Evolutionary conservation across 2,888 invertebrate genomes (phyloP), one percentile per base, ranked within the genome.

Genomic region (Sphinx pinastri): DNA sequence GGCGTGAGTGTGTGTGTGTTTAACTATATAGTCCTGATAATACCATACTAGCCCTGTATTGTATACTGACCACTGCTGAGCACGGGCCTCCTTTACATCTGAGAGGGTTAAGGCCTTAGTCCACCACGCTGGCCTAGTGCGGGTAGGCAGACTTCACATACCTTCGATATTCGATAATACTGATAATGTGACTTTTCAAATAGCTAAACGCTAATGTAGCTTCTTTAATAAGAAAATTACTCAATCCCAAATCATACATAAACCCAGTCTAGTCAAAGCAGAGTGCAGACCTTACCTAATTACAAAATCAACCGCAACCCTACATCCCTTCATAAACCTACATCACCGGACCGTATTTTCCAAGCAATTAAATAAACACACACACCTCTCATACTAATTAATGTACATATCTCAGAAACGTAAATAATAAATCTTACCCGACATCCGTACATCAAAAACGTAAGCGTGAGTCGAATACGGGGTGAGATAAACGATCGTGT

Each of bases 381-480:
- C 38, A 38, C 38, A 14, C 13, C 58, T 54, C 54, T 16, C 14
- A 14, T 59, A 59, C n/a, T 59, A 31, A 59, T 59, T 59, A 31
- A 13, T n/a, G 13, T 59, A 54, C 54, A 59, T 59, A 7, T n/a
- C 14, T 59, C 13, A 58, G 58, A 59, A 59, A 31, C 8, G 57
- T 57, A 12, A 57, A 63, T 63, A 63, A 49, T 19, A 49, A 63
- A 63, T 49, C 19, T 19, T 19, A 13, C 11, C 49, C 19, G 13
- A 13, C 63, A 47, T 60, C 60, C 38, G 47, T 47, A 47, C 49
- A 63, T 63, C 63, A 63, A 63, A 60, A 63, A 63, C 49, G 13
- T 63, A 0, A 63, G 6, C 49, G 13, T 19, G 63, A 47, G 63
- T 63, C 63, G 63, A 63, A 63, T 63, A 47, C 19, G 2, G 63